These are phyloP conservation scores for Leiothrix lutea DNA, from an alignment of 2,113 vertebrate genomes.

Conservation along the genomic window DNA sequence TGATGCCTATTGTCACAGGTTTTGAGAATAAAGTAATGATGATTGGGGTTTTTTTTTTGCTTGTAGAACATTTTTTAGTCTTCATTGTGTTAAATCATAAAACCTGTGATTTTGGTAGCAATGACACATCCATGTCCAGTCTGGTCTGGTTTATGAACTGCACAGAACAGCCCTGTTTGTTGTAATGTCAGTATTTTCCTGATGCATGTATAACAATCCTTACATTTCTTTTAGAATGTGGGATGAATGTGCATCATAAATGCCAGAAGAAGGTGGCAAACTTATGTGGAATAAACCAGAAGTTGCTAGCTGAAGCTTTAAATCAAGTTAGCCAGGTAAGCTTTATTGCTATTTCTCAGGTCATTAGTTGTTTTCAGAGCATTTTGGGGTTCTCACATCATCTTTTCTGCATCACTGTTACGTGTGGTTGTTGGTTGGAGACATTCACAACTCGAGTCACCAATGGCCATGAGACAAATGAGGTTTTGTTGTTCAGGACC, in stretches of 20 bases:
- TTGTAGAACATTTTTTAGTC: neutral
- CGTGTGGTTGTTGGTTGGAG: neutral
- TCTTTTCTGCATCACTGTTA: neutral
- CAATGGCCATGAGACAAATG: neutral
- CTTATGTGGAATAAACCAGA: slow-evolving; percentile 98
- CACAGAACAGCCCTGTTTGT: neutral
- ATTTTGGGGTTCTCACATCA: neutral
- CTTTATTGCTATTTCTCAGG: neutral
- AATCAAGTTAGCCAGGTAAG: slow-evolving; percentile 93
- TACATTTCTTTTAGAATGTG: slow-evolving; percentile 80
- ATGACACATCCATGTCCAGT: neutral
- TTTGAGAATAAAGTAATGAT: neutral
- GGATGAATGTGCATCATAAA: slow-evolving; percentile 97
- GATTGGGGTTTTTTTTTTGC: neutral
- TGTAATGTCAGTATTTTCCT: neutral
- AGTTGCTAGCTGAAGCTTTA: slow-evolving; percentile 93
- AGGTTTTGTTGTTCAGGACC: neutral
- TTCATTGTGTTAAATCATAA: neutral
- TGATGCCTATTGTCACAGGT: neutral
- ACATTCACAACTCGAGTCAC: neutral
- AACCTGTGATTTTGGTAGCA: neutral
- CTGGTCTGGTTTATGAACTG: neutral
- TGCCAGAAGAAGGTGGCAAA: slow-evolving; percentile 97
- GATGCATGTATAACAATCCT: neutral
- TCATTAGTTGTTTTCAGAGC: neutral